Evolutionary conservation across 2,113 vertebrate species (phyloP).

Genomic region (Pachypanchax playfairii): DNA sequence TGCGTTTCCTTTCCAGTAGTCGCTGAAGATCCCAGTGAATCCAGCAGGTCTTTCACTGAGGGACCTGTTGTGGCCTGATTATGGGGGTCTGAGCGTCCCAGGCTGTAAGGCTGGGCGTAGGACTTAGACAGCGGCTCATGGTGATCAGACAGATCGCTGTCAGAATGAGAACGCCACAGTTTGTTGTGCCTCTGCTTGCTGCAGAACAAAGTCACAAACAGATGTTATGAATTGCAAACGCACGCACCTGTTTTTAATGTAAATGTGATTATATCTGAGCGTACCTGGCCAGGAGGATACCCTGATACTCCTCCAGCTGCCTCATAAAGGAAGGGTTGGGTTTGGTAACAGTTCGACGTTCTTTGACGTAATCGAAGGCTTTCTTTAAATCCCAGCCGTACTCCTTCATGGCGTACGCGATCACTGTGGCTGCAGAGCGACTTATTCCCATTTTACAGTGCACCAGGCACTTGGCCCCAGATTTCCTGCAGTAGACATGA

Average conservation of each 20-base stretch:
- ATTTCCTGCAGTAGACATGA: conserved; percentile 81
- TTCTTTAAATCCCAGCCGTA: conserved; percentile 94
- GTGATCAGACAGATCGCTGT: conserved; percentile 93
- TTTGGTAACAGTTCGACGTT: conserved; percentile 92
- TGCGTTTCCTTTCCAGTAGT: conserved; percentile 29
- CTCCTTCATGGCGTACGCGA: conserved; percentile 98
- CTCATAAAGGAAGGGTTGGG: conserved; percentile 98
- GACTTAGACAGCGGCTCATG: conserved; percentile 83
- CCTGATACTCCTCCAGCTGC: conserved; percentile 98
- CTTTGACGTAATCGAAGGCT: conserved; percentile 94
- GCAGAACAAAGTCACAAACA: conserved; percentile 50
- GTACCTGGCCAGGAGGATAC: conserved; percentile 96
- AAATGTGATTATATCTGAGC: neutral
- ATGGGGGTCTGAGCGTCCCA: conserved; percentile 75
- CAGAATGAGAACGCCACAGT: conserved; percentile 95
- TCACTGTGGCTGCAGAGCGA: conserved; percentile 95
- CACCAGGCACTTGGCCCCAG: conserved; percentile 94
- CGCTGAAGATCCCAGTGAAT: conserved; percentile 54
- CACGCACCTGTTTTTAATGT: no score
- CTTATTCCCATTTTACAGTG: conserved; percentile 99
- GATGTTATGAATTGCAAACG: no score
- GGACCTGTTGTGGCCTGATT: conserved; percentile 85
- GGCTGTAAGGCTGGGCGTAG: conserved; percentile 61
- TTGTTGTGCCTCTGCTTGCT: conserved; percentile 93
- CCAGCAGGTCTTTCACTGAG: conserved; percentile 86